These are phyloP conservation scores for Dromococcyx pavoninus DNA, from an alignment of 2,797 vertebrate species.

Conservation along the genomic window DNA sequence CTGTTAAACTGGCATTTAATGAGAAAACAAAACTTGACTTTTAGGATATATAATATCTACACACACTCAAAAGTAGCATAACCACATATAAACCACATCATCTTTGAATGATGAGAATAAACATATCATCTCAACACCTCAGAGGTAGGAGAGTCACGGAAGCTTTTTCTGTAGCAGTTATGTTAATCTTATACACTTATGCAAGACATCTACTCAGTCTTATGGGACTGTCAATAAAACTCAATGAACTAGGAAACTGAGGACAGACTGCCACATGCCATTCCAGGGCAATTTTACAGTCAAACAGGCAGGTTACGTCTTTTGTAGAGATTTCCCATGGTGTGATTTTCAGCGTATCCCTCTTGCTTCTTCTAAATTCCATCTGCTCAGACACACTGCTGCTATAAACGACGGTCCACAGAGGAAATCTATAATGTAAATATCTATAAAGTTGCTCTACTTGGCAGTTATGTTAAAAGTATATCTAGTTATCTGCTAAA, in stretches of 20 bases:
- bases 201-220: background rate
- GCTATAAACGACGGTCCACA: background rate
- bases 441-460: background rate
- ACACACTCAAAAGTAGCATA: background rate
- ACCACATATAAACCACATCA: background rate
- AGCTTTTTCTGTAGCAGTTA: background rate
- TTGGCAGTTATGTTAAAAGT: background rate
- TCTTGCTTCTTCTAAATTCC: slow-evolving; percentile 39
- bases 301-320: background rate
- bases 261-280: background rate
- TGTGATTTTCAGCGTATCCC: background rate
- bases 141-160: background rate
- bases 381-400: slow-evolving; percentile 31
- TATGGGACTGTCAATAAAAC: background rate
- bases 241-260: background rate
- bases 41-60: background rate
- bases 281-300: background rate
- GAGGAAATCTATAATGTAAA: background rate
- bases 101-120: background rate
- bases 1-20: background rate
- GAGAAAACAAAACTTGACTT: background rate
- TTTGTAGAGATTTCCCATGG: background rate
- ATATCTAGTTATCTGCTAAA: background rate
- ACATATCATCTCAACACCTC: background rate
- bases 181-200: background rate